Evolutionary conservation across 64 coral and sea anemone species (phyloP), one percentile per base, ranked within the genome.

Genomic region (Platygyra sinensis): DNA sequence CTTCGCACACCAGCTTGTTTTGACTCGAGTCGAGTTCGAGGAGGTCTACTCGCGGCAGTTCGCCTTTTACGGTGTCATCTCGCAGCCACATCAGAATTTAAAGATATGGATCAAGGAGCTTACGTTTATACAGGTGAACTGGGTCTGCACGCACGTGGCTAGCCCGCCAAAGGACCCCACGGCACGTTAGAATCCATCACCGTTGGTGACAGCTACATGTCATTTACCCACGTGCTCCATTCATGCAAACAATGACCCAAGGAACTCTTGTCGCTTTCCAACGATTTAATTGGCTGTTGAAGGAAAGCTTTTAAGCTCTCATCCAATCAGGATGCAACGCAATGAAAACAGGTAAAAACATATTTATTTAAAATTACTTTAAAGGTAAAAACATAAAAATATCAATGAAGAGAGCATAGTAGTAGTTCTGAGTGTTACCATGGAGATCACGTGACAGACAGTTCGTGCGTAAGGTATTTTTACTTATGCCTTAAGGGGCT

Each of bases 111-210:
- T 85, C 81, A 51, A 33, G 22, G 32, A 85, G 65, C 10, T 85
- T 71, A 38, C 80, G 81, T 85, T 85, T 85, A 85, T 71, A 85
- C 62, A 85, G 81, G 63, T 85, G 81, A 85, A 69, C 81, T 85
- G 62, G 36, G 63, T 24, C 81, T 67, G 62, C 63, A 72, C 7
- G 62, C 81, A 85, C 81, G 81, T 85, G 81, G 62, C 20, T 85
- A 9, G 63, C 81, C 80, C 81, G 62, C 81, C 12, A 85, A 71
- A 85, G 5, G 63, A 85, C 63, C 63, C 65, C 81, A 50, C 33
- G 20, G 80, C 39, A 30, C 63, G 63, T n/a, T 46, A 72, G 38
- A 22, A 85, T 18, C 38, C 36, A 32, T 25, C 36, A 72, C 20
- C 30, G 30, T 6, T 51, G 15, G 30, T 65, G 62, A 51, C 38